Base-by-base conservation (phyloP, 2,113 vertebrate genomes). In the Chionis minor region DNA sequence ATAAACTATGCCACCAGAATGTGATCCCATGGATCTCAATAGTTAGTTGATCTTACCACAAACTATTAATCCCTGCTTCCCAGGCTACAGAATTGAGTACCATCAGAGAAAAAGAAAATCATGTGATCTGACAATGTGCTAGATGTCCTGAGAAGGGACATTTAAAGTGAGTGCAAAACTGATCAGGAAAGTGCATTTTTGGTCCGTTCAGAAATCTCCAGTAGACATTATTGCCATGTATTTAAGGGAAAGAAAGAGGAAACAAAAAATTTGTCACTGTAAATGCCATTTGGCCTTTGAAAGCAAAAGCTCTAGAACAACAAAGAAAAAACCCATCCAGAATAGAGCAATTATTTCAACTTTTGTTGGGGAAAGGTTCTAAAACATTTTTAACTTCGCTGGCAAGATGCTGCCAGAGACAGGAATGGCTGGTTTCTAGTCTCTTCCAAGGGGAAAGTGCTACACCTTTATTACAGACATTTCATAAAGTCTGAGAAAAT, bases 371-470 rank as follows among this genome's bases (percentile, higher is more conserved):
- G 54, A 74, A 84, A 85, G 3, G 15, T 85, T 94, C 62, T 52
- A 82, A 81, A 73, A 18, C 42, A 73, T 56, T 92, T 91, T 83
- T 70, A 74, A 73, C 63, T 94, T 78, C 32, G 14, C 22, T 70
- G 62, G 32, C 55, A 86, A 81, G 75, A 38, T 54, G 86, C 75
- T 92, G 28, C 51, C 70, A 24, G 33, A 83, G 75, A 73, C 49
- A 80, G 82, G 82, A 82, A 72, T 47, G 58, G 65, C 42, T 67
- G 33, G 49, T 65, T 86, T 83, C 86, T 42, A 81, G 33, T 88
- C 51, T 78, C 38, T 83, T 93, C 75, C 86, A 90, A 93, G 90
- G 88, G 82, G 45, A 58, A 96, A 86, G 58, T 61, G 62, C 40
- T 93, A 18, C 3, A 4, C 62, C 49, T 88, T 86, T 44, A 80